phyloP scores from a whole-genome alignment of 2,888 invertebrate species.

The Eubasilissa splendida region DNA sequence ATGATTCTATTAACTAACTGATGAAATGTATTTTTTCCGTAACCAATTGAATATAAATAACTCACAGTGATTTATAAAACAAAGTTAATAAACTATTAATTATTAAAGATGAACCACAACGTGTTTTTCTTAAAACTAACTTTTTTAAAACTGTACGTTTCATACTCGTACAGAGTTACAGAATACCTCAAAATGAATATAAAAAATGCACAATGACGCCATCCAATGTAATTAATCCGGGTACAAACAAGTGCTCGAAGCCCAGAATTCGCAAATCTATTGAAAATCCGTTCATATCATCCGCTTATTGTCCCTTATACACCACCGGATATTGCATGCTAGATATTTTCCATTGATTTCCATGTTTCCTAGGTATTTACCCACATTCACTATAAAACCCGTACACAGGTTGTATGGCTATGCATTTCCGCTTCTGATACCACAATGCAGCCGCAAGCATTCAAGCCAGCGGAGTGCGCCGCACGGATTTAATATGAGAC shows the following conservation, averaged over 20 bases:
- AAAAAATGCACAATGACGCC: too few relatives aligned
- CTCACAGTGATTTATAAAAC: too few relatives aligned
- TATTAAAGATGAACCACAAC: too few relatives aligned
- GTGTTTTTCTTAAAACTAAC: too few relatives aligned
- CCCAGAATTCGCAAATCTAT: neutral
- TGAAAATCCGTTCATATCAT: slow-evolving; percentile 21
- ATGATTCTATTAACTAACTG: too few relatives aligned
- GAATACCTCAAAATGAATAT: too few relatives aligned
- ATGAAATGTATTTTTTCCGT: too few relatives aligned
- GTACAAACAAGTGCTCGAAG: neutral
- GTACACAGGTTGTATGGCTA: neutral
- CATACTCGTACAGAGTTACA: too few relatives aligned
- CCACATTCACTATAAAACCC: neutral
- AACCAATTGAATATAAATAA: too few relatives aligned
- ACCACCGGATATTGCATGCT: slow-evolving; percentile 20
- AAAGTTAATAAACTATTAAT: too few relatives aligned
- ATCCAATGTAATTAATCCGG: too few relatives aligned
- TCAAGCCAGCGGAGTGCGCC: neutral
- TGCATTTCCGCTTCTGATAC: slow-evolving; percentile 14
- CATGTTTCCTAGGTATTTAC: slow-evolving; percentile 12
- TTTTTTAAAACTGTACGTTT: too few relatives aligned
- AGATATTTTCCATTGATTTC: slow-evolving; percentile 39
- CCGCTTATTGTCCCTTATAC: neutral
- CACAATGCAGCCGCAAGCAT: slow-evolving; percentile 19
- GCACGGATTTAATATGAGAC: neutral